A percentile compares a stretch with the other conserved stretches of the same genome.
phyloP scores from a whole-genome alignment of 2,888 invertebrate genomes.

The Apodemia zela region DNA sequence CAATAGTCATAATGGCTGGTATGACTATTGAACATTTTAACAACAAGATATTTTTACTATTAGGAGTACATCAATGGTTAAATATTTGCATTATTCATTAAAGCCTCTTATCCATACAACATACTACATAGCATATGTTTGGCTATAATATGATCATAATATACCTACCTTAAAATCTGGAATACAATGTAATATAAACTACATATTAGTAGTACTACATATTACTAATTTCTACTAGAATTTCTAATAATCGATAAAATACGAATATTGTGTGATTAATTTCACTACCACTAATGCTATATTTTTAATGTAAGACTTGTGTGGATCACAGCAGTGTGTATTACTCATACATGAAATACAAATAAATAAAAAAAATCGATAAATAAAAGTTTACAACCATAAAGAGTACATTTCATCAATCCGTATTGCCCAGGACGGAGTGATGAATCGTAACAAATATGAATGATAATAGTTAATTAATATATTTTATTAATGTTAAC shows the following conservation, averaged over 20 bases:
- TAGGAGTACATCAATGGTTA: slow-evolving; percentile 18
- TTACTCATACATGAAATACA: neutral
- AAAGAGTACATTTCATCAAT: slow-evolving; percentile 60
- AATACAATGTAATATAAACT: neutral
- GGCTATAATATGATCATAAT: neutral
- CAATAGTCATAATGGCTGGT: slow-evolving; percentile 78
- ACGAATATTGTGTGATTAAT: neutral
- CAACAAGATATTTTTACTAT: neutral
- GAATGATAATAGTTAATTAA: neutral
- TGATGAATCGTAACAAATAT: slow-evolving; percentile 54
- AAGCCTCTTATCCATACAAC: neutral
- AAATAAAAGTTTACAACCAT: too few species aligned
- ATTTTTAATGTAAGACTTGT: slow-evolving; percentile 6
- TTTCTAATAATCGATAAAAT: neutral
- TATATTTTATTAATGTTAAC: neutral
- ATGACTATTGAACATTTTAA: slow-evolving; percentile 55
- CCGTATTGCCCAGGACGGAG: slow-evolving; percentile 77
- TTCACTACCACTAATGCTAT: neutral
- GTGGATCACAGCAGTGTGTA: neutral
- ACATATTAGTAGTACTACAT: neutral
- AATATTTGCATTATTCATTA: slow-evolving; percentile 15
- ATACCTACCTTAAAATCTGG: neutral
- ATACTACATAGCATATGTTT: neutral
- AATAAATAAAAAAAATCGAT: neutral
- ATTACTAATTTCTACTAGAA: neutral